phyloP scores from a whole-genome alignment of 1,140 invertebrate genomes.

The Venturia canescens region DNA sequence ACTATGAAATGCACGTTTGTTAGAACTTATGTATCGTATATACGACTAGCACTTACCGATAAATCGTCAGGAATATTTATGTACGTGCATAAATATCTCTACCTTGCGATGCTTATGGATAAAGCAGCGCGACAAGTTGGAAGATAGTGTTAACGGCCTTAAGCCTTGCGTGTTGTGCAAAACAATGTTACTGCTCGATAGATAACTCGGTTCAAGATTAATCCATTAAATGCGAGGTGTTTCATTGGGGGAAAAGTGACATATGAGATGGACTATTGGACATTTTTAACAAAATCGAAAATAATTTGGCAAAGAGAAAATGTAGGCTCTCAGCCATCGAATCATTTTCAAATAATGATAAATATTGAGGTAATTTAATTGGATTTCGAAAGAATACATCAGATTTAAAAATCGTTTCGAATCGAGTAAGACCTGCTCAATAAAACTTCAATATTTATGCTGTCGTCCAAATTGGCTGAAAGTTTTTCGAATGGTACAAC shows the following conservation, averaged over 20 bases:
- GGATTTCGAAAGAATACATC: too few relatives aligned
- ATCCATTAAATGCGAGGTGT: neutral
- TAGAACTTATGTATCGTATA: neutral
- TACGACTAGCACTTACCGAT: neutral
- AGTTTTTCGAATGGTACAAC: slow-evolving; percentile 13
- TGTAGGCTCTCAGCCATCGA: too few relatives aligned
- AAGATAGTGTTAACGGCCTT: slow-evolving; percentile 12
- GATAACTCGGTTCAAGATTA: neutral
- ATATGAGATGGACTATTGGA: neutral
- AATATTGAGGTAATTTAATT: neutral
- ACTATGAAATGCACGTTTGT: neutral
- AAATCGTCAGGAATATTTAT: slow-evolving; percentile 23
- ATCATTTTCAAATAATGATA: neutral
- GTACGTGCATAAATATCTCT: slow-evolving; percentile 22
- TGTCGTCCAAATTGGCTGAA: neutral
- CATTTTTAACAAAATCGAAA: too few relatives aligned
- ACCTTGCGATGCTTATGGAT: slow-evolving; percentile 11
- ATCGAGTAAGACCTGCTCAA: too few relatives aligned
- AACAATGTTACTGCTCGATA: slow-evolving; percentile 11
- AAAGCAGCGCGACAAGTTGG: neutral
- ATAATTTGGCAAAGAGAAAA: too few relatives aligned
- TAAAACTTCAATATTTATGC: neutral
- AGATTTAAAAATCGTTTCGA: too few relatives aligned
- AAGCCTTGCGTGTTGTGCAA: neutral
- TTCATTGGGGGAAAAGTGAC: neutral